Evolutionary conservation across 2,888 invertebrate species (phyloP).

Genomic region (Phyllotreta striolata): DNA sequence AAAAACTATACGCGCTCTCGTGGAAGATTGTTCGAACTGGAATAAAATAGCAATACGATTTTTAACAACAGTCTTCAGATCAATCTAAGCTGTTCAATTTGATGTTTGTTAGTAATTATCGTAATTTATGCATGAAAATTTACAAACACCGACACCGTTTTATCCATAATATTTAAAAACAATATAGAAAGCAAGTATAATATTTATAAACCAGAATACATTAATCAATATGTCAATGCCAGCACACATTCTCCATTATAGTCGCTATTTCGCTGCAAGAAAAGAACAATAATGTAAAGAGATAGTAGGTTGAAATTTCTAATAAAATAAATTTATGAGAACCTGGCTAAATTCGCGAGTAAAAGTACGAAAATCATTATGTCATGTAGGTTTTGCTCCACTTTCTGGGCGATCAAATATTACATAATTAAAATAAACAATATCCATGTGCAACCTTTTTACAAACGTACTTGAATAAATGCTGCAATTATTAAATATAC

Average conservation of each 20-base stretch:
- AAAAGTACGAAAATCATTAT: constrained; percentile 33
- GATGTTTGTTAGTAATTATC: too few relatives aligned
- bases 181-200: constrained; percentile 8
- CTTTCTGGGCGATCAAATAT: constrained; percentile 34
- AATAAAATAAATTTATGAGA: constrained; percentile 16
- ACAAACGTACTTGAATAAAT: constrained; percentile 30
- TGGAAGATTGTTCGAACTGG: constrained; percentile 15
- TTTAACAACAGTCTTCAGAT: background rate
- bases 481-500: background rate
- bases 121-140: background rate
- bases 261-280: constrained; percentile 4
- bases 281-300: constrained; percentile 11
- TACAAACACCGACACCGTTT: background rate
- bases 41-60: constrained; percentile 1
- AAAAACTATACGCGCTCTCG: constrained; percentile 22
- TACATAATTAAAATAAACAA: constrained; percentile 34
- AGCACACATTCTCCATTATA: constrained; percentile 11
- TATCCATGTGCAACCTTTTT: constrained; percentile 24
- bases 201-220: constrained; percentile 5
- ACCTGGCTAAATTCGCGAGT: constrained; percentile 25
- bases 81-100: too few relatives aligned
- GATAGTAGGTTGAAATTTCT: constrained; percentile 14
- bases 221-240: constrained; percentile 21
- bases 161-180: background rate
- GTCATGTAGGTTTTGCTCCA: constrained; percentile 34